phyloP scores from a whole-genome alignment of 2,797 vertebrate genomes.

The Sebastes oblongus region DNA sequence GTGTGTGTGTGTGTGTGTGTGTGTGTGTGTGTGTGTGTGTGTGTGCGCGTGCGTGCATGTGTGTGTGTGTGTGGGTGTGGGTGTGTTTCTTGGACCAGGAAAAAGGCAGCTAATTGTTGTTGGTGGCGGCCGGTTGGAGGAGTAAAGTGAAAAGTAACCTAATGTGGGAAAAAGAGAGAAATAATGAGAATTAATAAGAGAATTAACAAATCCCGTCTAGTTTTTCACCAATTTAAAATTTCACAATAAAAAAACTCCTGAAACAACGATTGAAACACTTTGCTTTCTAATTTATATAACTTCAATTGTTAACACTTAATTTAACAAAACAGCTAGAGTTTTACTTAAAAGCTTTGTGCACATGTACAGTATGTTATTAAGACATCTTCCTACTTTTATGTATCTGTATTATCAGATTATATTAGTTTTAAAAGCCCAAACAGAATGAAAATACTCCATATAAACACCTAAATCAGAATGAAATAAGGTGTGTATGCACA shows the following conservation, averaged over 20 bases:
- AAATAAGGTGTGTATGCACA: not conserved
- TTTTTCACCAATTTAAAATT: not conserved
- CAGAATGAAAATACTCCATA: no score
- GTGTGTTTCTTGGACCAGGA: conserved; percentile 7
- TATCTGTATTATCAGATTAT: no score
- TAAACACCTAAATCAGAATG: no score
- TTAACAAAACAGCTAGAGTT: no score
- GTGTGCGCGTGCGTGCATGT: conserved; percentile 2
- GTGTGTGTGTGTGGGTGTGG: conserved; percentile 17
- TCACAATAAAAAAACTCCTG: not conserved
- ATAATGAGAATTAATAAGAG: not conserved
- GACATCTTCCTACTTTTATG: not conserved
- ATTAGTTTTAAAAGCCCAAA: no score
- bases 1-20: conserved; percentile 7
- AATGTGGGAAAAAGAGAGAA: conserved; percentile 13
- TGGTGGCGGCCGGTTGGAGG: conserved; percentile 41
- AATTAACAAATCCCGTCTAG: not conserved
- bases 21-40: conserved; percentile 1
- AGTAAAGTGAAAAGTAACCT: conserved; percentile 23
- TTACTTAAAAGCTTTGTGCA: not conserved
- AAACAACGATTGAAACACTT: not conserved
- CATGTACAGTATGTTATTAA: not conserved
- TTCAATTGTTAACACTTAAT: not conserved
- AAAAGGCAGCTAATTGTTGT: conserved; percentile 44
- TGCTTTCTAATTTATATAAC: not conserved